These are phyloP conservation scores for Tachycineta bicolor DNA, from an alignment of 2,113 vertebrate species.

Conservation along the genomic window DNA sequence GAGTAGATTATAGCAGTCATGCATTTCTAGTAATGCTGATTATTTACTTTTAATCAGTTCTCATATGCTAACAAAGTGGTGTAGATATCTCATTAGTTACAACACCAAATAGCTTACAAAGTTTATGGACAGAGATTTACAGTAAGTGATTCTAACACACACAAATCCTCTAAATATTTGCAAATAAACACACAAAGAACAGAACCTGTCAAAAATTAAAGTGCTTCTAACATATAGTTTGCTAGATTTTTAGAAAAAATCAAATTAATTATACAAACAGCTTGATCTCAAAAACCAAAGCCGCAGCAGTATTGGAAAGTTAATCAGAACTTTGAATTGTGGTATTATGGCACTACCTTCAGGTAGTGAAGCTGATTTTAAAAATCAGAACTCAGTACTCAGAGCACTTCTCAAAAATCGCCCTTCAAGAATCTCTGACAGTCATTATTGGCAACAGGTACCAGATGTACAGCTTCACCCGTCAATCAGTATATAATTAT, in stretches of 20 bases:
- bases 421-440: background rate
- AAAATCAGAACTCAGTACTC: background rate
- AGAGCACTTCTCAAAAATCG: background rate
- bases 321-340: background rate
- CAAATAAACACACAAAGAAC: background rate
- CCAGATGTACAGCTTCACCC: background rate
- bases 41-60: background rate
- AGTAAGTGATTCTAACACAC: background rate
- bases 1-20: background rate
- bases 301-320: background rate
- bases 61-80: background rate
- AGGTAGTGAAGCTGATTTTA: background rate
- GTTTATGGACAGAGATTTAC: background rate
- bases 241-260: background rate
- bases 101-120: background rate
- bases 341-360: background rate
- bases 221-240: background rate
- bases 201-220: background rate
- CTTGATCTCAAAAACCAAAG: background rate
- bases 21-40: background rate
- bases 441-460: background rate
- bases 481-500: background rate
- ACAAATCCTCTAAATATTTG: background rate
- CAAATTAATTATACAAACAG: background rate
- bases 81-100: background rate